Evolutionary conservation across 1,140 invertebrate genomes (phyloP).

Genomic region (Brachystomella parvula): DNA sequence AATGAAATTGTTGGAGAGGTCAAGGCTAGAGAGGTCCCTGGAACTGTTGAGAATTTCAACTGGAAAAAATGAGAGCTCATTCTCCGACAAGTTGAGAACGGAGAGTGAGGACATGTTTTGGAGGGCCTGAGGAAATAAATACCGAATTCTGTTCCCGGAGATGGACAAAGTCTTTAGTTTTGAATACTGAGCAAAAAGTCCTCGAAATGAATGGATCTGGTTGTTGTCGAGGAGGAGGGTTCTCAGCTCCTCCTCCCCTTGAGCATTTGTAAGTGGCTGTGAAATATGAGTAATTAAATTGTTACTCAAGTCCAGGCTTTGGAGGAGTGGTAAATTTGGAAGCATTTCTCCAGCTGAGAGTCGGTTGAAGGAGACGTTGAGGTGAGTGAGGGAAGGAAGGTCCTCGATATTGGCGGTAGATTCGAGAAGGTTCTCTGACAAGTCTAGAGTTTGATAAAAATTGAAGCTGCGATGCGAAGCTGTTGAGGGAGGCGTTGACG

Average conservation of each 20-base stretch:
- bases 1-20: conserved; percentile 66
- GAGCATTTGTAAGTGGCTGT: too few species aligned
- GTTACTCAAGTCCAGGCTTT: conserved; percentile 10
- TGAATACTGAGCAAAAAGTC: conserved; percentile 49
- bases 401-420: conserved; percentile 36
- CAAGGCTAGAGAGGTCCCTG: conserved; percentile 63
- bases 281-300: too few species aligned
- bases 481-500: conserved; percentile 46
- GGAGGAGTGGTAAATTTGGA: conserved; percentile 41
- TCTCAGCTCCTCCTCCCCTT: conserved; percentile 30
- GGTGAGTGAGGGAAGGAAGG: conserved; percentile 50
- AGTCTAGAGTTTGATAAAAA: conserved; percentile 34
- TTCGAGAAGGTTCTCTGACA: conserved; percentile 31
- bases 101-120: conserved; percentile 65
- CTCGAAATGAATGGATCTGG: conserved; percentile 64
- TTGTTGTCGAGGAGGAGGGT: conserved; percentile 47
- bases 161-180: conserved; percentile 61
- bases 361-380: conserved; percentile 61
- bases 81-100: conserved; percentile 58
- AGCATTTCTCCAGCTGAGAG: conserved; percentile 39
- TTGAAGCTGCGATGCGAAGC: conserved; percentile 38
- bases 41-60: conserved; percentile 55
- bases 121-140: conserved; percentile 71
- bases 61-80: conserved; percentile 72
- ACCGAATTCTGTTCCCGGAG: conserved; percentile 64